phyloP scores from a whole-genome alignment of 2,888 invertebrate species.

The Hemicrepidius hirtus region DNA sequence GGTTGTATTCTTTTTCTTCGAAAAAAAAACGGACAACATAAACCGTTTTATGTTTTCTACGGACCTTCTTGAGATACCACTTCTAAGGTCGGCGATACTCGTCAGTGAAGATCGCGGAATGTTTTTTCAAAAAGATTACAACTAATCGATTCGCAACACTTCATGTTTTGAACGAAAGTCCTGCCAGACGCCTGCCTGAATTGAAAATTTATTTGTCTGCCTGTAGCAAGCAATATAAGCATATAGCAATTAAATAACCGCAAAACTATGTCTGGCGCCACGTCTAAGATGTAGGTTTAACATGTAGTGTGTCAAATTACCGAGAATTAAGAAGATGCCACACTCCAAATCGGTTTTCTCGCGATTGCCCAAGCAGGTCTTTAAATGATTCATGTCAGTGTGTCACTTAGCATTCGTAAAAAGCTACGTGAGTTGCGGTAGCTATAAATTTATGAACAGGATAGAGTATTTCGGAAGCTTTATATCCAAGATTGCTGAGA shows the following conservation, averaged over 20 bases:
- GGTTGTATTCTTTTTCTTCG: no score
- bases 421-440: slow-evolving; percentile 10
- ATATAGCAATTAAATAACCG: slow-evolving; percentile 53
- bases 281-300: slow-evolving; percentile 51
- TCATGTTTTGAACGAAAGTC: slow-evolving; percentile 37
- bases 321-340: slow-evolving; percentile 44
- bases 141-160: slow-evolving; percentile 14
- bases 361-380: slow-evolving; percentile 27
- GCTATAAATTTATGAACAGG: slow-evolving; percentile 25
- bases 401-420: slow-evolving; percentile 19
- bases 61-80: no score
- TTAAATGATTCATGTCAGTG: slow-evolving; percentile 46
- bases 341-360: slow-evolving; percentile 39
- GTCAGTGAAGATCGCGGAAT: no score
- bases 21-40: no score
- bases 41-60: no score
- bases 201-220: slow-evolving; percentile 50
- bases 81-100: no score
- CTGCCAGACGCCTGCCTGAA: slow-evolving; percentile 38
- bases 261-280: slow-evolving; percentile 52
- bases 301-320: slow-evolving; percentile 52
- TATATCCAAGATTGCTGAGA: slow-evolving; percentile 25
- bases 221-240: slow-evolving; percentile 38
- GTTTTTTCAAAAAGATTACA: background rate
- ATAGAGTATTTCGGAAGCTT: slow-evolving; percentile 28